Evolutionary conservation across 2,888 invertebrate genomes (phyloP), one percentile per base, ranked within the genome.

Genomic region (Zele albiditarsus): DNA sequence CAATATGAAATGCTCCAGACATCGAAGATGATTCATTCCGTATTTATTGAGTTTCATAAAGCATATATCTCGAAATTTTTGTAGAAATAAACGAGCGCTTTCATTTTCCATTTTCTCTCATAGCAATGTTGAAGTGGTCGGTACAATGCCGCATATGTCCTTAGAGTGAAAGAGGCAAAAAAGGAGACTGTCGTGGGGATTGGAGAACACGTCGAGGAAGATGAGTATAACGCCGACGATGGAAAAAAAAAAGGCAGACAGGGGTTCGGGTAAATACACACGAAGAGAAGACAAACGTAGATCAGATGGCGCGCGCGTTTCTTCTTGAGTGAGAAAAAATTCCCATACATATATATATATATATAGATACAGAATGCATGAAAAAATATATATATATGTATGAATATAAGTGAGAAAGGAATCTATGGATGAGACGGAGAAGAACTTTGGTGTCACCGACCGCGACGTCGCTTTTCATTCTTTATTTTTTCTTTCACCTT

Each of bases 41-140:
- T 87, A 87, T 87, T 88, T 88, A 88, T 88, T 87, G 87, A 87
- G 87, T 88, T 88, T 84, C 82, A 84, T 85, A 84, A 84, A 85
- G 82, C 83, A 81, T 78, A 79, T 76, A 66, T 58, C 49, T 73
- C 16, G 60, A 38, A 2, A 53, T n/a, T 53, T n/a, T 23, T 4
- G 20, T 4, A 1, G 20, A 20, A 20, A 8, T 63, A 65, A 62
- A 27, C 68, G 49, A 58, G 33, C 57, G 63, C 84, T 86, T 53
- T 20, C 23, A 86, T 85, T 85, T 87, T 88, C 86, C 86, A 87
- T 88, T 88, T 88, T 86, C 86, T 84, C 53, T 70, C 82, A 83
- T 81, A 70, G 75, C 80, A 74, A 76, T 53, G 53, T 23, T 53
- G 53, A 53, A 79, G 79, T 79, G 78, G 74, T 58, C 76, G 79